Conservation (phyloP, 2,797 vertebrate genomes). For the Leptoclinus maculatus region DNA sequence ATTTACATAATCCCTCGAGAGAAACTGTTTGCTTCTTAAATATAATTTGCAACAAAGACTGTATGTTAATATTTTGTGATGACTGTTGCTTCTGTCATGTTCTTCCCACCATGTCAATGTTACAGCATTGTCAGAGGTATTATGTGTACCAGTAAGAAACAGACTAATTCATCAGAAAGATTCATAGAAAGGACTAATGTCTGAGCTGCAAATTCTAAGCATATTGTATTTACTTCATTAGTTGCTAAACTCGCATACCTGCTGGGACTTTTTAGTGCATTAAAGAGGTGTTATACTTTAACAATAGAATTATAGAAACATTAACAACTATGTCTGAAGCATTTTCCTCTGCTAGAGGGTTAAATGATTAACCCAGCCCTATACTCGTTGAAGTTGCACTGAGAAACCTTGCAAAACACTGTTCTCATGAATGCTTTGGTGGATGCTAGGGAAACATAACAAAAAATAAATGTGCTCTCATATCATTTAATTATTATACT, state of each 20-base stretch:
- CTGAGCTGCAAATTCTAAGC: not conserved
- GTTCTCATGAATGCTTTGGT: slow-evolving; percentile 15
- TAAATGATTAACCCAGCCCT: slow-evolving; percentile 45
- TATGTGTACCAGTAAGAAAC: not conserved
- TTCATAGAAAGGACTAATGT: not conserved
- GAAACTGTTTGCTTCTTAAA: slow-evolving; percentile 17
- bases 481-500: slow-evolving; percentile 16
- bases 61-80: slow-evolving; percentile 3
- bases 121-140: not conserved
- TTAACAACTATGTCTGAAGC: slow-evolving; percentile 26
- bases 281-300: slow-evolving; percentile 13
- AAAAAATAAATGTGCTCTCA: slow-evolving; percentile 14
- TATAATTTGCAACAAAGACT: slow-evolving; percentile 22
- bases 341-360: slow-evolving; percentile 31
- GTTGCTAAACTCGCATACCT: slow-evolving; percentile 17
- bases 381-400: slow-evolving; percentile 43
- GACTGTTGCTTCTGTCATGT: not conserved
- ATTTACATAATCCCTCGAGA: slow-evolving; percentile 48
- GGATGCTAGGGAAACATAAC: slow-evolving; percentile 5
- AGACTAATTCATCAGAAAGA: not conserved
- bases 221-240: slow-evolving; percentile 31
- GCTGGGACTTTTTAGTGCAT: not conserved
- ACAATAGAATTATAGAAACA: slow-evolving; percentile 32
- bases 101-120: not conserved
- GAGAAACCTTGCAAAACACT: slow-evolving; percentile 16